Evolutionary conservation across 2,888 invertebrate species (phyloP).

Genomic region (Dichetophora obliterata): DNA sequence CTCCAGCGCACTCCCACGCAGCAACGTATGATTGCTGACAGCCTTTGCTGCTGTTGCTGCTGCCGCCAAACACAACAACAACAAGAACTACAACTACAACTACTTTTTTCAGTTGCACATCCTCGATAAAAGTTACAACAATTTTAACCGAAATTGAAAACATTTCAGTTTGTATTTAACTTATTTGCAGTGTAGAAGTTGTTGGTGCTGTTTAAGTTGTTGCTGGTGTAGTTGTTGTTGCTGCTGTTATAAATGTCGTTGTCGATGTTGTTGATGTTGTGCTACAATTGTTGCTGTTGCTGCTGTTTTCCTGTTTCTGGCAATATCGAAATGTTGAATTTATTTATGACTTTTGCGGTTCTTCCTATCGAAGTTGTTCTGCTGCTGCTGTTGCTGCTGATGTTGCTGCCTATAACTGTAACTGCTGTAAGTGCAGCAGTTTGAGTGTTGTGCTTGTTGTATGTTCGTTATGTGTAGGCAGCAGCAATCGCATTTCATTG

Average conservation of each 20-base stretch:
- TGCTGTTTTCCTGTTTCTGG: constrained; percentile 30
- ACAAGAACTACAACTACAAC: no score
- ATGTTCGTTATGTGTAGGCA: not conserved
- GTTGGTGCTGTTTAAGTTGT: not conserved
- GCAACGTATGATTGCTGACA: not conserved
- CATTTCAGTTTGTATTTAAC: constrained; percentile 32
- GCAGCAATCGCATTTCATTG: constrained; percentile 10
- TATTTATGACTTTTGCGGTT: constrained; percentile 34
- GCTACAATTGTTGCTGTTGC: not conserved
- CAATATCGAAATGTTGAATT: constrained; percentile 33
- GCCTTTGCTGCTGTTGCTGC: not conserved
- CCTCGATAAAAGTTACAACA: constrained; percentile 8
- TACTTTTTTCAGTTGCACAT: not conserved
- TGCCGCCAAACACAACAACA: not conserved
- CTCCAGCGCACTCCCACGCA: no score
- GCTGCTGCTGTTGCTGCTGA: not conserved
- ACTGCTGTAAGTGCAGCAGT: not conserved
- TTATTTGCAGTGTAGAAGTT: constrained; percentile 22
- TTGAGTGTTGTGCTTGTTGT: not conserved
- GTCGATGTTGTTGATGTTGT: constrained; percentile 10
- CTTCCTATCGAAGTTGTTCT: constrained; percentile 18
- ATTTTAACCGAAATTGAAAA: constrained; percentile 34
- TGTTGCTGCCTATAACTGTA: not conserved
- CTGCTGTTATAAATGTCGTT: constrained; percentile 8
- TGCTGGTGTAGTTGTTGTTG: not conserved